Conservation (phyloP, 2,888 invertebrate species). For the Limenitis camilla region DNA sequence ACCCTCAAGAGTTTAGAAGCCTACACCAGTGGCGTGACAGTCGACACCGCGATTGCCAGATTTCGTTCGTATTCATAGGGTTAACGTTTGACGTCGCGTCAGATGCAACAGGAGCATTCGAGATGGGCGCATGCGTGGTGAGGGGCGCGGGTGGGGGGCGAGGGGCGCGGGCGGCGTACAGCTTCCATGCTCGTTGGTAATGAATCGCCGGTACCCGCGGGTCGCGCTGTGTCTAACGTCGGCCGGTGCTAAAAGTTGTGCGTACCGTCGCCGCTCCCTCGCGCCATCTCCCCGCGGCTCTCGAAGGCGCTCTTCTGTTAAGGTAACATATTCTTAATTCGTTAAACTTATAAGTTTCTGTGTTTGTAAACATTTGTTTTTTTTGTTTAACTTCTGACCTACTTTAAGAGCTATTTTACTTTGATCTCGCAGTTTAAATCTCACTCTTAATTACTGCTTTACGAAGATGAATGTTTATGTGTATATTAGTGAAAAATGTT, state of each 20-base stretch:
- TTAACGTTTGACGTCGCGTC: conserved; percentile 64
- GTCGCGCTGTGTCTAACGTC: conserved; percentile 58
- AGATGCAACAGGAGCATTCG: conserved; percentile 72
- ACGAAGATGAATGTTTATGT: no score
- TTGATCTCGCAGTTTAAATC: neutral
- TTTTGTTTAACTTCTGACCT: neutral
- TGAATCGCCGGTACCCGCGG: conserved; percentile 71
- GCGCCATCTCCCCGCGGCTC: conserved; percentile 55
- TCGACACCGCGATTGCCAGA: conserved; percentile 58
- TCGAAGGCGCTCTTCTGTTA: conserved; percentile 22
- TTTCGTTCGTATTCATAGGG: conserved; percentile 68
- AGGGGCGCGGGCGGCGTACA: conserved; percentile 50
- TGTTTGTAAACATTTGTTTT: conserved; percentile 15
- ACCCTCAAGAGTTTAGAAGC: no score
- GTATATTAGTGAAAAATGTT: neutral
- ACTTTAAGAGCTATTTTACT: neutral
- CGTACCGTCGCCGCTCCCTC: conserved; percentile 44
- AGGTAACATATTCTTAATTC: no score
- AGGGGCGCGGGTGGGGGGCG: conserved; percentile 27
- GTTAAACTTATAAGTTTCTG: conserved; percentile 9
- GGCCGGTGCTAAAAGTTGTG: conserved; percentile 63
- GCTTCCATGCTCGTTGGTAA: conserved; percentile 67
- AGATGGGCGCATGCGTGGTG: conserved; percentile 52
- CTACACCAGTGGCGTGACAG: no score
- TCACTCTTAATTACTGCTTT: no score